These are phyloP conservation scores for Chitala chitala DNA, from an alignment of 2,113 vertebrate species.

Conservation along the genomic window DNA sequence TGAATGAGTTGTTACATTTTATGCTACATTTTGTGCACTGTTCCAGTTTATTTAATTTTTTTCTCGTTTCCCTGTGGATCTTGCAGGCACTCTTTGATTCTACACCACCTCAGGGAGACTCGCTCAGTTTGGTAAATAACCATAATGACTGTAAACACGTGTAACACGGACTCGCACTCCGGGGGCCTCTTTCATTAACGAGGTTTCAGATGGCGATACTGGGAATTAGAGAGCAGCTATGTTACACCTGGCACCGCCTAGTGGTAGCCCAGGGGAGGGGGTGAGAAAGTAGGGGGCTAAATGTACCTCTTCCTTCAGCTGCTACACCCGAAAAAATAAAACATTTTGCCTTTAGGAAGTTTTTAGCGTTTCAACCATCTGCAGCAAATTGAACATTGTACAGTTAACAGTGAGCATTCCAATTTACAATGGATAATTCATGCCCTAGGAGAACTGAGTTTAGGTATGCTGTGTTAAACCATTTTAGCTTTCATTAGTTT, in stretches of 20 bases:
- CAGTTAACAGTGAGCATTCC: too few species aligned
- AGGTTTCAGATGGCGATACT: neutral
- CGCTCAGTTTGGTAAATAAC: slow-evolving; percentile 38
- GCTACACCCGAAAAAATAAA: neutral
- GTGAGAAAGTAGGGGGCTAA: neutral
- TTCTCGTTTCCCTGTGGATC: neutral
- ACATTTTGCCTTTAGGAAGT: neutral
- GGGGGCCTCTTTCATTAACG: slow-evolving; percentile 24
- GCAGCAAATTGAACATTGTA: too few species aligned
- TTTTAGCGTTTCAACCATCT: too few species aligned
- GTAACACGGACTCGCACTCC: slow-evolving; percentile 30
- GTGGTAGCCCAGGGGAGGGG: neutral
- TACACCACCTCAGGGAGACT: slow-evolving; percentile 23
- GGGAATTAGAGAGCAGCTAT: neutral
- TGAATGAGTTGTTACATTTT: slow-evolving; percentile 43
- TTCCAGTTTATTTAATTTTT: slow-evolving; percentile 22
- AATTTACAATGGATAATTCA: too few species aligned
- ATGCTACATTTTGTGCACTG: slow-evolving; percentile 26
- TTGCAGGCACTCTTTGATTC: slow-evolving; percentile 34
- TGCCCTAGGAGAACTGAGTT: too few species aligned
- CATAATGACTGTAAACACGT: slow-evolving; percentile 44
- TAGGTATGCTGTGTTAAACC: too few species aligned
- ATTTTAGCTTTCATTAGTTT: too few species aligned
- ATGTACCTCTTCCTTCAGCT: neutral
- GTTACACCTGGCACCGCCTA: neutral